Evolutionary conservation across 2,797 vertebrate species (phyloP), one percentile per base, ranked within the genome.

Genomic region (Enteromius argenteus): DNA sequence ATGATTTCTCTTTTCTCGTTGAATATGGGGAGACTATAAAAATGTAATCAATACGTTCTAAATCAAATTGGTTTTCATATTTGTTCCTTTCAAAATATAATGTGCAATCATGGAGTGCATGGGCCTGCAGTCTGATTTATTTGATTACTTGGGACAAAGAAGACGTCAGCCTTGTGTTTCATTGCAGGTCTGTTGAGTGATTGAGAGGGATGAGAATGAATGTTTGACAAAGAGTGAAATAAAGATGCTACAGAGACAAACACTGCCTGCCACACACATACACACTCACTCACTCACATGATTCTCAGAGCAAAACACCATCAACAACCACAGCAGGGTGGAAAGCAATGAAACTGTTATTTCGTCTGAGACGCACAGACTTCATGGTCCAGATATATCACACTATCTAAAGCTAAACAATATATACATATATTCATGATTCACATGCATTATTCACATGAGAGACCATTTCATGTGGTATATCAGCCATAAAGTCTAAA

Each of bases 311-410:
- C 91, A 90, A 91, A 93, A 92, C 88, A 90, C 91, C 90, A 93
- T 94, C 91, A 92, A 90, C 90, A 91, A 85, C 91, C 92, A 90
- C 92, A 93, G 94, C 92, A 88, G 92, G 92, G 87, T 88, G 75
- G 85, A 72, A 84, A 89, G 87, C 89, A 91, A 92, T 93, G 92
- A 92, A 91, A 93, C 89, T 56, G 60, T 76, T 75, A 83, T 82
- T 60, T 87, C 89, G 92, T 90, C 88, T 75, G 58, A 83, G 67
- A 62, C 66, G 58, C 69, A 81, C 58, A 67, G 73, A 72, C 30
- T 64, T 74, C 64, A 49, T 62, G 62, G 30, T 85, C 77, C 67
- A 74, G 42, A 77, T 80, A 27, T 51, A 79, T 58, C 39, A 39
- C 60, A 85, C 62, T 80, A 13, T 68, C 13, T 78, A 53, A 68